These are phyloP conservation scores for Agapornis roseicollis DNA, from an alignment of 2,113 vertebrate species.

Conservation along the genomic window DNA sequence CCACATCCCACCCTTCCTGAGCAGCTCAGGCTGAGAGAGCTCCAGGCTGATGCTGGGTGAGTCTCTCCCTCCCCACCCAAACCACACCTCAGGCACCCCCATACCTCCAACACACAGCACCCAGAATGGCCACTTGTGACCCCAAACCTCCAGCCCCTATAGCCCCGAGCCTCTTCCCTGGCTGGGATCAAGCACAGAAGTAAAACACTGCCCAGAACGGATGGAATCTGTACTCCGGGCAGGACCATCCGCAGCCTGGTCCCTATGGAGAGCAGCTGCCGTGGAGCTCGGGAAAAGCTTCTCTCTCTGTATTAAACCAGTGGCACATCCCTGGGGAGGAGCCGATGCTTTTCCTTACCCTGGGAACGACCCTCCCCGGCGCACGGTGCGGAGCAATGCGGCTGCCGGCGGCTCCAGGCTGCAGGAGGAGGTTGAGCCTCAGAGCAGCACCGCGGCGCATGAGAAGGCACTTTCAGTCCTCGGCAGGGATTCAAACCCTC, in stretches of 20 bases:
- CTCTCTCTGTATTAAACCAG: neutral
- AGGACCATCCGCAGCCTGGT: neutral
- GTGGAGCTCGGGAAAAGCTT: neutral
- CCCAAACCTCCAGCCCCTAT: neutral
- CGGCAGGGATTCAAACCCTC: neutral
- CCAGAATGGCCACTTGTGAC: rapidly evolving
- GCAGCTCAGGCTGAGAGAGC: neutral
- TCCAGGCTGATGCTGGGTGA: rapidly evolving
- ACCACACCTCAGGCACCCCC: neutral
- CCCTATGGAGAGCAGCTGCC: rapidly evolving
- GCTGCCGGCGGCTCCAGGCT: neutral
- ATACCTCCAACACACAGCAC: neutral
- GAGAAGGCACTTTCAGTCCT: conserved; percentile 52
- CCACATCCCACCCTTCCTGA: neutral
- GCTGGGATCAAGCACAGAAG: neutral
- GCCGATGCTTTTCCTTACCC: neutral
- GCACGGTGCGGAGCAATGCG: neutral
- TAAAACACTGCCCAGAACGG: neutral
- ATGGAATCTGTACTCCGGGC: rapidly evolving
- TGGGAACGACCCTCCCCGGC: neutral
- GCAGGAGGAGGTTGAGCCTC: neutral
- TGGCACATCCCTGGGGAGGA: rapidly evolving
- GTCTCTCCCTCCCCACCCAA: neutral
- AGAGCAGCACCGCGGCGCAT: neutral
- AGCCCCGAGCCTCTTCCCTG: neutral